Percentiles rank a stretch among this genome's conserved stretches.
Conservation (phyloP, 1,140 invertebrate genomes). For the Brevipalpus yothersi region DNA sequence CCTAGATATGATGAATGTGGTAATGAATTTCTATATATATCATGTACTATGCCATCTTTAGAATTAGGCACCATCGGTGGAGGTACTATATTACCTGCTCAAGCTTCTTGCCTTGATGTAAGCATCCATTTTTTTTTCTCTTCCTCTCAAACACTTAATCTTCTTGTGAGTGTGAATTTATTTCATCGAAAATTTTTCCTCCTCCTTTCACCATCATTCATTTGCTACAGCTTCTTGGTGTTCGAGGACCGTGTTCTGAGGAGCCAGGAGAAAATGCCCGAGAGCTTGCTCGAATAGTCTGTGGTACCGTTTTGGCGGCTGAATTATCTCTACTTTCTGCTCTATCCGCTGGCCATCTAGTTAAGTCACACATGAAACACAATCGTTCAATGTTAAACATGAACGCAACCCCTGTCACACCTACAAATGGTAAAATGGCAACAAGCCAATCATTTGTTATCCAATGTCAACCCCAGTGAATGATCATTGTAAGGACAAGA, state of each 20-base stretch:
- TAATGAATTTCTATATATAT: constrained; percentile 69
- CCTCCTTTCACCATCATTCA: neutral
- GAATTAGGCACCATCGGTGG: constrained; percentile 95
- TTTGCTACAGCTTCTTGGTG: constrained; percentile 4
- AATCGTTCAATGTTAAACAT: constrained; percentile 13
- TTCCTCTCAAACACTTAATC: too few relatives aligned
- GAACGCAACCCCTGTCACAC: neutral
- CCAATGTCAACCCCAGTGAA: too few relatives aligned
- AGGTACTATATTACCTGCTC: constrained; percentile 77
- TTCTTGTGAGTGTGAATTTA: too few relatives aligned
- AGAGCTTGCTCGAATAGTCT: constrained; percentile 67
- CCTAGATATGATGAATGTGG: constrained; percentile 36
- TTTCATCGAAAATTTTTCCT: too few relatives aligned
- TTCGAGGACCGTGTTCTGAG: neutral
- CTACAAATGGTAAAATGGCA: neutral
- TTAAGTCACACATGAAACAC: constrained; percentile 61
- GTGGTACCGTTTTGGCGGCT: constrained; percentile 83
- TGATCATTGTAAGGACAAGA: too few relatives aligned
- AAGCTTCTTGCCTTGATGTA: constrained; percentile 63
- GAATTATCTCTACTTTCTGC: constrained; percentile 96
- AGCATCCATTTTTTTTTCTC: neutral
- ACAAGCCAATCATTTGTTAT: too few relatives aligned
- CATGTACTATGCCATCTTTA: constrained; percentile 95
- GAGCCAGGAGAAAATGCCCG: constrained; percentile 59
- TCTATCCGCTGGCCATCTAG: constrained; percentile 77